Percentiles rank a stretch among this genome's conserved stretches.
These are phyloP conservation scores for Malthinus flaveolus DNA, from an alignment of 2,888 invertebrate genomes.

Conservation along the genomic window DNA sequence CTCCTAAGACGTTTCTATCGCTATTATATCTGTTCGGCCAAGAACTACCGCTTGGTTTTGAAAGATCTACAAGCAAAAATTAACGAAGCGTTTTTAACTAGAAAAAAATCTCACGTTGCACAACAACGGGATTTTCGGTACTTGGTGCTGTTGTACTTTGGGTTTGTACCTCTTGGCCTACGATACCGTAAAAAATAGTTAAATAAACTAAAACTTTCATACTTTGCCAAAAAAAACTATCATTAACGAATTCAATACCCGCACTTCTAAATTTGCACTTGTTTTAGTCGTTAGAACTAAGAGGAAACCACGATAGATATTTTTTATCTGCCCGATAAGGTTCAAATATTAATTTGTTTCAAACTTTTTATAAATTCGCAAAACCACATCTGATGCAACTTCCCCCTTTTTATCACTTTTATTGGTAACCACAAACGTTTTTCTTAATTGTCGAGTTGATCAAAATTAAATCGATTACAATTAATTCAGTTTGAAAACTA, in stretches of 20 bases:
- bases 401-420: neutral
- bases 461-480: too few relatives aligned
- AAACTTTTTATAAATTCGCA: too few relatives aligned
- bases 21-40: constrained; percentile 13
- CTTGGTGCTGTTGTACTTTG: too few relatives aligned
- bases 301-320: constrained; percentile 24
- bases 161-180: neutral
- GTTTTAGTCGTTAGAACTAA: neutral
- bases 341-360: neutral
- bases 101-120: neutral
- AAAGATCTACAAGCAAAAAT: neutral
- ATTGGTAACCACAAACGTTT: neutral
- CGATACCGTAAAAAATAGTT: neutral
- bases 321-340: constrained; percentile 17
- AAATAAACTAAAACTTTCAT: neutral
- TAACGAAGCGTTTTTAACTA: neutral
- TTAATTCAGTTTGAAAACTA: too few relatives aligned
- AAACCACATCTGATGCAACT: neutral
- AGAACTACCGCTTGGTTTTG: constrained; percentile 7
- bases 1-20: constrained; percentile 15
- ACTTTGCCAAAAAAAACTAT: neutral
- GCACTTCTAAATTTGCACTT: too few relatives aligned
- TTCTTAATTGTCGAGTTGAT: too few relatives aligned
- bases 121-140: neutral
- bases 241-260: too few relatives aligned